phyloP scores from a whole-genome alignment of 1,140 invertebrate genomes.

The Drosophila mojavensis region DNA sequence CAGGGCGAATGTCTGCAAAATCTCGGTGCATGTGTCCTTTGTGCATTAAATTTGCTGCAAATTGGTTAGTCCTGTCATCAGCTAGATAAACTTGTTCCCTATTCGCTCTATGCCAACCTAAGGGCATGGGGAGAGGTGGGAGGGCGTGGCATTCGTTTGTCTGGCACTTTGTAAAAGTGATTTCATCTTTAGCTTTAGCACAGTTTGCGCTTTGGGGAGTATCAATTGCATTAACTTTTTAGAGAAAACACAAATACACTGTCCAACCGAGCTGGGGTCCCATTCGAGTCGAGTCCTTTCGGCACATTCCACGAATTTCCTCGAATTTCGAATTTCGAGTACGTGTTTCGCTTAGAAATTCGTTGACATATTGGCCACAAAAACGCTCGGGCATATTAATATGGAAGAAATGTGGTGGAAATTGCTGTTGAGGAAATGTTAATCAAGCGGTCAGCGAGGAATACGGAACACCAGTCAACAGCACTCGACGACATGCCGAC shows the following conservation, averaged over 20 bases:
- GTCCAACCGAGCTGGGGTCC: slow-evolving; percentile 4
- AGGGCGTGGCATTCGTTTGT: not conserved
- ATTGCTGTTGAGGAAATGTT: slow-evolving; percentile 71
- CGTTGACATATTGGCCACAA: slow-evolving; percentile 75
- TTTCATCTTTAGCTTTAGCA: slow-evolving; percentile 43
- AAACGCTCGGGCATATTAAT: slow-evolving; percentile 75
- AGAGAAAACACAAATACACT: slow-evolving; percentile 37
- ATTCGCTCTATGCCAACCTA: slow-evolving; percentile 26
- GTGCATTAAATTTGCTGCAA: slow-evolving; percentile 80
- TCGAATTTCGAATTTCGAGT: slow-evolving; percentile 67
- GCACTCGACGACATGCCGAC: slow-evolving; percentile 13
- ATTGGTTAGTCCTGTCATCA: slow-evolving; percentile 75
- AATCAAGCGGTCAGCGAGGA: slow-evolving; percentile 80
- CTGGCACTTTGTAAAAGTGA: slow-evolving; percentile 74
- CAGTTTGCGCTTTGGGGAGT: slow-evolving; percentile 41
- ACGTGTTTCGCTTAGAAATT: slow-evolving; percentile 80
- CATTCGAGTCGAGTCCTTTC: slow-evolving; percentile 21
- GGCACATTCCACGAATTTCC: slow-evolving; percentile 57
- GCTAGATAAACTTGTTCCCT: slow-evolving; percentile 63
- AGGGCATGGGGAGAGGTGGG: not conserved
- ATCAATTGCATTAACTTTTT: slow-evolving; percentile 70
- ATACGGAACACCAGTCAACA: slow-evolving; percentile 59
- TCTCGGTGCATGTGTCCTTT: slow-evolving; percentile 63
- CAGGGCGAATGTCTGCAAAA: slow-evolving; percentile 39
- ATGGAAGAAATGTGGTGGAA: slow-evolving; percentile 25